Base-by-base conservation (phyloP, 2,113 vertebrate species). In the Myotis brandtii region DNA sequence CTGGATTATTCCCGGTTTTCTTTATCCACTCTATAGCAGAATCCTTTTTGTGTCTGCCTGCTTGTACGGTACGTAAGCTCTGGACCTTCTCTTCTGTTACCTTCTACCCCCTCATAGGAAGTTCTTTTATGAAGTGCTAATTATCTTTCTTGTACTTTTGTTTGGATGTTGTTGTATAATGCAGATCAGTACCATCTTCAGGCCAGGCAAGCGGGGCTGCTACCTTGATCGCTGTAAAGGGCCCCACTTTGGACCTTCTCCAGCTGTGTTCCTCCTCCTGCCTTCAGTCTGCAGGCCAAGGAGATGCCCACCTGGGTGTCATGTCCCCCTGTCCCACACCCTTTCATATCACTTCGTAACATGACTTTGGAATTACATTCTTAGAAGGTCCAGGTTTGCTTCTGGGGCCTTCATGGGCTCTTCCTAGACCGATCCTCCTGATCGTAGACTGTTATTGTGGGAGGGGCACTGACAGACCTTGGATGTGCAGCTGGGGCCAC, bases 271-370 rank as follows among this genome's bases (percentile, higher is more conserved):
- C n/a, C 5, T 80, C 46, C 2, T 59, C 56, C 27, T 70, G 32
- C 32, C 5, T 30, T 77, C 2, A 37, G 9, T 77, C 62, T 67
- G 11, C 3, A 2, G 40, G 46, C 54, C 10, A 7, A 37, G 23
- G 37, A 37, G 13, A 56, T 37, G 16, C 66, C 46, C 40, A 56
- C 54, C n/a, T 69, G 67, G 34, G 66, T 59, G 46, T 76, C 27
- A 0, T 18, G 10, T 16, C 7, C 32, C 30, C 6, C 8, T 18
- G 12, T 12, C 16, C 37, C 11, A 46, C 0, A 5, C 46, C 56
- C 77, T 50, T 81, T 76, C 5, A 73, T 52, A 7, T 27, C 27
- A 23, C n/a, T n/a, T 4, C 23, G 5, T n/a, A 8, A 75, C 10
- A 9, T 32, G 50, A 56, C 77, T 54, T 85, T 93, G 50, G 21